A percentile compares a stretch with the other conserved stretches of the same genome.
These are phyloP conservation scores for Mylabris sibirica DNA, from an alignment of 2,888 invertebrate species.

Conservation along the genomic window DNA sequence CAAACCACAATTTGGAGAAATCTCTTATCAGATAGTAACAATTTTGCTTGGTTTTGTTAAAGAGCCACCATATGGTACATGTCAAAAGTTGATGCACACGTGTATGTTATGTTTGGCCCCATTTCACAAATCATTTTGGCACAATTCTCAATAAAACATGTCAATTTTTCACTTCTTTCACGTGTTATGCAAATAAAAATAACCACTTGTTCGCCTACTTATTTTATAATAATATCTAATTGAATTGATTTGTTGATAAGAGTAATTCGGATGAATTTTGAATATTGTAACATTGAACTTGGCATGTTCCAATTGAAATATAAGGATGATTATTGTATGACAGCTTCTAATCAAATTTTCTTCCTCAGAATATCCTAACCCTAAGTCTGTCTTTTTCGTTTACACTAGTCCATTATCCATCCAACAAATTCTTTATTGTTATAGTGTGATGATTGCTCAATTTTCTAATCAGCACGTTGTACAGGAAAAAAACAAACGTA, in stretches of 20 bases:
- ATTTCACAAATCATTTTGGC: too few relatives aligned
- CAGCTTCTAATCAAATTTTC: background rate
- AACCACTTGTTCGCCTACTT: background rate
- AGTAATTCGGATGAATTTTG: background rate
- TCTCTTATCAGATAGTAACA: background rate
- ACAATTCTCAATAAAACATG: too few relatives aligned
- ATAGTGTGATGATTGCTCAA: background rate
- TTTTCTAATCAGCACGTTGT: background rate
- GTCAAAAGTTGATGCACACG: background rate
- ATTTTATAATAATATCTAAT: background rate
- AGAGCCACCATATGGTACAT: background rate
- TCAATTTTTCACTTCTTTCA: background rate
- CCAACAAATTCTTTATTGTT: constrained; percentile 10
- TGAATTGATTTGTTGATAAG: constrained; percentile 4
- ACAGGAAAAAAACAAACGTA: background rate
- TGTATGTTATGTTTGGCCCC: background rate
- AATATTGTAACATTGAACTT: constrained; percentile 3
- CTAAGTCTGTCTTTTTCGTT: background rate
- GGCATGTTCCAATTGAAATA: constrained; percentile 1
- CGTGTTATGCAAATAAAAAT: background rate
- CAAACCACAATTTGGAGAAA: too few relatives aligned
- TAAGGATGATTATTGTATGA: background rate
- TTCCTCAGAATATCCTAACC: background rate
- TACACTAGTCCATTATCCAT: background rate
- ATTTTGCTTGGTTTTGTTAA: background rate